phyloP scores from a whole-genome alignment of 1,140 invertebrate genomes.

The Drosophila trapezifrons region DNA sequence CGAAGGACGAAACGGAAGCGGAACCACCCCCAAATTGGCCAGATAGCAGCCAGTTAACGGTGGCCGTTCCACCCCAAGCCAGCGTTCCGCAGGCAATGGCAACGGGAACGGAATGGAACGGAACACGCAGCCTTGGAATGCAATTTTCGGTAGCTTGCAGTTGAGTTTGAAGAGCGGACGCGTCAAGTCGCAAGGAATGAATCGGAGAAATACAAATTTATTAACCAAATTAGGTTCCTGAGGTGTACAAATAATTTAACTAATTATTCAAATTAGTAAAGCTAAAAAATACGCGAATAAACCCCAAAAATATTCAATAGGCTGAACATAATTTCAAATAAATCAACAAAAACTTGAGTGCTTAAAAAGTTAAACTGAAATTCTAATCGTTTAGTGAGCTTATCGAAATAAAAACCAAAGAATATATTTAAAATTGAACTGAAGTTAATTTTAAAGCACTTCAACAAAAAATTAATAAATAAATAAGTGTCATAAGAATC shows the following conservation, averaged over 20 bases:
- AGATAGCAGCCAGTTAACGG: slow-evolving; percentile 44
- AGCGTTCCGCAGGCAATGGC: slow-evolving; percentile 40
- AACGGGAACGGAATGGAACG: slow-evolving; percentile 21
- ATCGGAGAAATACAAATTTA: slow-evolving; percentile 6
- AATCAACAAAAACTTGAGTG: not conserved
- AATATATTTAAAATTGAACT: no score
- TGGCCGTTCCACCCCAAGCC: slow-evolving; percentile 14
- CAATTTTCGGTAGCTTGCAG: slow-evolving; percentile 66
- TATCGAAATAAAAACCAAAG: not conserved
- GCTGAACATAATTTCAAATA: not conserved
- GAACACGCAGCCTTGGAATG: slow-evolving; percentile 51
- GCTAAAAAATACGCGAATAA: not conserved
- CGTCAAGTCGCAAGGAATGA: slow-evolving; percentile 48
- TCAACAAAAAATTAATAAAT: not conserved
- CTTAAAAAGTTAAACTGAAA: not conserved
- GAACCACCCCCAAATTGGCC: slow-evolving; percentile 50
- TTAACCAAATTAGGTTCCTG: not conserved
- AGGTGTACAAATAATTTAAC: not conserved
- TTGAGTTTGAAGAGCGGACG: slow-evolving; percentile 74
- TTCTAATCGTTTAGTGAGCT: no score
- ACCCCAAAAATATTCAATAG: not conserved
- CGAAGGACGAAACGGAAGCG: slow-evolving; percentile 29
- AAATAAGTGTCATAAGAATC: not conserved
- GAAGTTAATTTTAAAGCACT: not conserved
- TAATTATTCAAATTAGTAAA: not conserved